Evolutionary conservation across 2,797 vertebrate species (phyloP).

Genomic region (Alcedo atthis): DNA sequence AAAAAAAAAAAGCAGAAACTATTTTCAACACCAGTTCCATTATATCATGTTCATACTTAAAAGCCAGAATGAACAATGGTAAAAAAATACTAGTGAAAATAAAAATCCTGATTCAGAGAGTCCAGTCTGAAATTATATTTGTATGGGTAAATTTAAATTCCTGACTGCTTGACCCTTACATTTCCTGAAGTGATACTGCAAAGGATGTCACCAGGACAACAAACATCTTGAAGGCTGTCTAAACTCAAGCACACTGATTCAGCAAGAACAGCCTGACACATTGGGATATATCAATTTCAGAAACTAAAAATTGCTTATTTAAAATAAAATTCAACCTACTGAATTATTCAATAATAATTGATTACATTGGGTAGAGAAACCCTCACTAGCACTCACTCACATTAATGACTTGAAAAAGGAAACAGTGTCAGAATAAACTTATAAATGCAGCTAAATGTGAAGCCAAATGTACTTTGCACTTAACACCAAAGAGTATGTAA

Average conservation of each 20-base stretch:
- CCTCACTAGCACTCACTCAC: neutral
- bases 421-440: slow-evolving; percentile 1
- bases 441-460: slow-evolving; percentile 19
- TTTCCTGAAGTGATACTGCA: neutral
- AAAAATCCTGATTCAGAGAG: neutral
- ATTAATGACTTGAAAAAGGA: slow-evolving; percentile 32
- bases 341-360: slow-evolving; percentile 60
- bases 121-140: neutral
- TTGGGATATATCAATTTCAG: neutral
- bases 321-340: slow-evolving; percentile 4
- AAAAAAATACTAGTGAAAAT: neutral
- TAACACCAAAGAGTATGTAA: slow-evolving; percentile 4
- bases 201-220: neutral
- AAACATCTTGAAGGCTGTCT: slow-evolving; percentile 1
- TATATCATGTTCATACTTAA: neutral
- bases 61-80: neutral
- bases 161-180: neutral
- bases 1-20: neutral
- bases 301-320: neutral
- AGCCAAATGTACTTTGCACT: slow-evolving; percentile 15
- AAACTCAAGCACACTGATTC: slow-evolving; percentile 18
- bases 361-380: slow-evolving; percentile 1
- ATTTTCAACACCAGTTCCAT: neutral
- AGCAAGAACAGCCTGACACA: slow-evolving; percentile 29
- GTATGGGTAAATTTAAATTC: neutral